Conservation (phyloP, 2,888 invertebrate species). For the Falcaria lacertinaria region DNA sequence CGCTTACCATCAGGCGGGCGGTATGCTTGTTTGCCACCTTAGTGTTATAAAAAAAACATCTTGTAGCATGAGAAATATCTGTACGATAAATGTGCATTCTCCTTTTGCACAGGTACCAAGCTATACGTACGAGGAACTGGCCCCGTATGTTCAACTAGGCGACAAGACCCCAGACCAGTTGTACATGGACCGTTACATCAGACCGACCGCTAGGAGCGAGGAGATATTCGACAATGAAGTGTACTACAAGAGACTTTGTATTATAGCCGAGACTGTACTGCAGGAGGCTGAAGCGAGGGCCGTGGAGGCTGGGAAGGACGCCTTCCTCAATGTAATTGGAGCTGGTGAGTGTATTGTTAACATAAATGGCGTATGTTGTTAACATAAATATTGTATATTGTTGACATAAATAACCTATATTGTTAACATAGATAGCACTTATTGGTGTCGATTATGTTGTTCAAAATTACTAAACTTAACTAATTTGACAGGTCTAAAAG, state of each 20-base stretch:
- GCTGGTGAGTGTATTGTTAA: slow-evolving; percentile 73
- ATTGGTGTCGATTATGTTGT: too few relatives aligned
- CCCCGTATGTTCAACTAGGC: slow-evolving; percentile 41
- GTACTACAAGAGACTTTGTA: slow-evolving; percentile 72
- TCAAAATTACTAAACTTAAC: too few relatives aligned
- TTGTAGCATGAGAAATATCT: too few relatives aligned
- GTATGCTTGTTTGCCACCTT: too few relatives aligned
- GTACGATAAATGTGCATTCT: neutral
- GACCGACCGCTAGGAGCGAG: slow-evolving; percentile 15
- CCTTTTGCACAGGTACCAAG: slow-evolving; percentile 45
- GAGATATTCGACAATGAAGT: slow-evolving; percentile 59
- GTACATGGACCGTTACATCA: slow-evolving; percentile 53
- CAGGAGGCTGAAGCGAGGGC: slow-evolving; percentile 82
- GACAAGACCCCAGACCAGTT: slow-evolving; percentile 36
- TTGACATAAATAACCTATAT: too few relatives aligned
- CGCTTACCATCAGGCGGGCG: too few relatives aligned
- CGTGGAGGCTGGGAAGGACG: slow-evolving; percentile 61
- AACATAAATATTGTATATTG: too few relatives aligned
- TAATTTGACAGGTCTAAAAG: too few relatives aligned
- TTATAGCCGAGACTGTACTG: slow-evolving; percentile 81
- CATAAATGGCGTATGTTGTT: slow-evolving; percentile 7
- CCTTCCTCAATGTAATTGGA: slow-evolving; percentile 83
- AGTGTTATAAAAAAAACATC: too few relatives aligned
- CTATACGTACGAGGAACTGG: slow-evolving; percentile 52
- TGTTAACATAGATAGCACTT: too few relatives aligned